Evolutionary conservation across 2,113 vertebrate species (phyloP), one percentile per base, ranked within the genome.

Genomic region (Sinocyclocheilus rhinocerous): DNA sequence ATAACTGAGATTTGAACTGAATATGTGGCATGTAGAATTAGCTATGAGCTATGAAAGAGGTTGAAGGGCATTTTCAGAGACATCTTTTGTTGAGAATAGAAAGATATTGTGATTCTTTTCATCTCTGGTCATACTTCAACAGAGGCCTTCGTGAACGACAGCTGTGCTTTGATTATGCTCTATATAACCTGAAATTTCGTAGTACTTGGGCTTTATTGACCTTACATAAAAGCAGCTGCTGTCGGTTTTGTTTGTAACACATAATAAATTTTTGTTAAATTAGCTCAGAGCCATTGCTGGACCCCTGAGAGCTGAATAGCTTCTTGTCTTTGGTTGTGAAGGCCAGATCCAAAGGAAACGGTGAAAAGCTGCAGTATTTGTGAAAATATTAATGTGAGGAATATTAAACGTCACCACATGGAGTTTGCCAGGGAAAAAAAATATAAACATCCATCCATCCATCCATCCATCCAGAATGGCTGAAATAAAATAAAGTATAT

Each of bases 241-340:
- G n/a, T 81, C 26, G 45, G 81, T 83, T 83, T 83, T 83, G 63
- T 83, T 55, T 83, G 63, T 52, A 13, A 70, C 45, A 33, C 26
- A 50, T 55, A 83, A 70, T 83, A 5, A 55, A 36, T 70, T n/a
- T 83, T 76, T 20, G 16, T 67, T 33, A 81, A 81, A 65, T 77
- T 65, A 81, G 79, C 59, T 81, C 15, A 63, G 79, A 45, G 79
- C 0, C n/a, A 9, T 65, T 24, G 33, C 36, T 10, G 22, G 4
- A 26, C 36, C 39, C 79, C 15, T 24, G n/a, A 81, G 79, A 81
- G 22, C 10, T 24, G 79, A 67, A 67, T 67, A 29, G 61, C 15
- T 81, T 24, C 55, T 45, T 65, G 45, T 77, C 48, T 50, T 29
- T 77, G 61, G 42, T n/a, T 67, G 36, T 50, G 61, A 81, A 81